These are phyloP conservation scores for Notocelia uddmanniana DNA, from an alignment of 2,888 invertebrate species.

Conservation along the genomic window DNA sequence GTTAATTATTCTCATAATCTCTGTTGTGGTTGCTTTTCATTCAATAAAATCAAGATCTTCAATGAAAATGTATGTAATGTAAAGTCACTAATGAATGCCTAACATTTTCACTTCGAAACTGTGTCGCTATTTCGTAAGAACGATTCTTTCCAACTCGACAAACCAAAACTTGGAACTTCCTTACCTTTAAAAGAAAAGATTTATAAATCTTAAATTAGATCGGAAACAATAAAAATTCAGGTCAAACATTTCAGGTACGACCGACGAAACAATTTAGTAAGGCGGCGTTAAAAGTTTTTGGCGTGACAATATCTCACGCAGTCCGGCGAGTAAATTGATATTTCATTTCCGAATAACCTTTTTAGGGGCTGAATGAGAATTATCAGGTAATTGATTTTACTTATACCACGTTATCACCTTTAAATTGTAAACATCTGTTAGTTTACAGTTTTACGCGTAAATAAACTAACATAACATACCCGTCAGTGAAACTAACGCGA, in stretches of 20 bases:
- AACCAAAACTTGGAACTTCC: constrained; percentile 28
- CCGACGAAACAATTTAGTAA: not conserved
- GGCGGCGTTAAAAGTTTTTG: not conserved
- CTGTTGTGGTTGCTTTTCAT: too few relatives aligned
- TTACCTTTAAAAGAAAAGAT: constrained; percentile 35
- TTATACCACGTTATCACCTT: too few relatives aligned
- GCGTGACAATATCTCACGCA: not conserved
- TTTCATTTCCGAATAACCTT: not conserved
- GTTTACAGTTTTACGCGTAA: too few relatives aligned
- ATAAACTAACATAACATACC: too few relatives aligned
- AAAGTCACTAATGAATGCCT: not conserved
- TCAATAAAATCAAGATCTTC: too few relatives aligned
- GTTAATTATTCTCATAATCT: too few relatives aligned
- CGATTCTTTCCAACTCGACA: constrained; percentile 9
- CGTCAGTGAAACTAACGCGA: too few relatives aligned
- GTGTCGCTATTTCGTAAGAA: constrained; percentile 4
- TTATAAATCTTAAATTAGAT: constrained; percentile 42
- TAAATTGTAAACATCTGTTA: too few relatives aligned
- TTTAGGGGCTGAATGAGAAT: not conserved
- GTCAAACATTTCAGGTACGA: constrained; percentile 25
- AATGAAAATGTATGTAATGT: too few relatives aligned
- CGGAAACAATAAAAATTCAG: constrained; percentile 38
- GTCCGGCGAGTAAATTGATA: not conserved
- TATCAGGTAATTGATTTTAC: not conserved
- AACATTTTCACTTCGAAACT: not conserved